A percentile compares a stretch with the other conserved stretches of the same genome.
Evolutionary conservation across 2,113 vertebrate species (phyloP).

Genomic region (Ammodytes dubius): DNA sequence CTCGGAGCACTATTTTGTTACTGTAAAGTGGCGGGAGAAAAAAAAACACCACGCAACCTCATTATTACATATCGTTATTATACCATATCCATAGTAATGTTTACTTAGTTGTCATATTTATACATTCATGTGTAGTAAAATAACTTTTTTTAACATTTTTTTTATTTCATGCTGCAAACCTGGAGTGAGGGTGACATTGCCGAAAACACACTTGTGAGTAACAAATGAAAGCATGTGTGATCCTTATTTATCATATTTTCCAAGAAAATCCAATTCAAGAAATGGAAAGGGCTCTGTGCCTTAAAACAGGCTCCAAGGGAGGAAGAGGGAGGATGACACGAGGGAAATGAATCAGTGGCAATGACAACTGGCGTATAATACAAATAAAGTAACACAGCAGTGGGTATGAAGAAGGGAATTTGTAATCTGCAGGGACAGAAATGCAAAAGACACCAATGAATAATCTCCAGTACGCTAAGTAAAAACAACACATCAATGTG

Average conservation of each 20-base stretch:
- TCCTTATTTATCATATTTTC: conserved; percentile 59
- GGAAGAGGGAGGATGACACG: background rate
- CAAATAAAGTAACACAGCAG: background rate
- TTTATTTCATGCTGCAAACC: background rate
- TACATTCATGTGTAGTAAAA: background rate
- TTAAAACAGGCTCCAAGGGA: background rate
- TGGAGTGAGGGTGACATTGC: conserved; percentile 1
- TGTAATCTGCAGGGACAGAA: background rate
- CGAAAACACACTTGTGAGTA: conserved; percentile 14
- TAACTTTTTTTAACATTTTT: background rate
- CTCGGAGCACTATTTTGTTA: background rate
- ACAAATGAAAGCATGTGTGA: conserved; percentile 29
- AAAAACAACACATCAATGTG: background rate
- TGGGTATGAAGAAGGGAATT: background rate
- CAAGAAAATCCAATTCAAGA: conserved; percentile 58
- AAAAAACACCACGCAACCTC: background rate
- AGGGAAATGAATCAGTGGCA: background rate
- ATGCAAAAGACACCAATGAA: background rate
- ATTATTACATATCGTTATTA: no score
- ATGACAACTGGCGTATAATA: background rate
- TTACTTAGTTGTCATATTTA: background rate
- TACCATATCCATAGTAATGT: background rate
- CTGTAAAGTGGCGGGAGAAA: background rate
- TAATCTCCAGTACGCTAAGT: background rate
- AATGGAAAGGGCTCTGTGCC: conserved; percentile 33